Conservation (phyloP, 2,888 invertebrate genomes). For the Seladonia tumulorum region DNA sequence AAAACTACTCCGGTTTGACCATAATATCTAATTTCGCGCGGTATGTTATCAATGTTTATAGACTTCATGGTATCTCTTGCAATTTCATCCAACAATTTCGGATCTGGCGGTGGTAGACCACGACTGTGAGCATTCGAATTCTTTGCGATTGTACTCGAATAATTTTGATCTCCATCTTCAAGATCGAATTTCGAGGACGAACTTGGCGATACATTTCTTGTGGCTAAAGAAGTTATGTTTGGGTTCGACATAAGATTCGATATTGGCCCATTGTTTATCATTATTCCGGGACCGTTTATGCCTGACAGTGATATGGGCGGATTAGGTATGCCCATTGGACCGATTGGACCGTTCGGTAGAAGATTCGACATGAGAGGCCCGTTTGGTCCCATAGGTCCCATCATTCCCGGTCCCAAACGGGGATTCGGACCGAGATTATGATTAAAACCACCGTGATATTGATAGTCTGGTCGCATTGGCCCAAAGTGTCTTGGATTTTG, state of each 20-base stretch:
- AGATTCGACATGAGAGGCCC: slow-evolving; percentile 75
- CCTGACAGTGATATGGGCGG: slow-evolving; percentile 66
- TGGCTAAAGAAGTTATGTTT: slow-evolving; percentile 57
- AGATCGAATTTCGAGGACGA: slow-evolving; percentile 70
- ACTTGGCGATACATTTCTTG: slow-evolving; percentile 73
- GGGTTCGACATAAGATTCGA: slow-evolving; percentile 62
- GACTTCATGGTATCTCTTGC: slow-evolving; percentile 90
- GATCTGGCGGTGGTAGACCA: slow-evolving; percentile 84
- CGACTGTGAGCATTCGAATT: slow-evolving; percentile 66
- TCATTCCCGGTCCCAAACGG: slow-evolving; percentile 76
- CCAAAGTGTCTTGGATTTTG: slow-evolving; percentile 81
- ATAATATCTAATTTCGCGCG: slow-evolving; percentile 94
- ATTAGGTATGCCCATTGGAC: slow-evolving; percentile 72
- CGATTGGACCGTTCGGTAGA: slow-evolving; percentile 73
- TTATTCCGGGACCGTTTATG: slow-evolving; percentile 75
- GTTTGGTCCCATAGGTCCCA: slow-evolving; percentile 77
- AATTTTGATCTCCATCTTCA: slow-evolving; percentile 71
- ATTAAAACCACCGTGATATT: slow-evolving; percentile 79
- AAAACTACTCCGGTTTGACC: slow-evolving; percentile 94
- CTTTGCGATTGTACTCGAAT: slow-evolving; percentile 51
- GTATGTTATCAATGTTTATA: slow-evolving; percentile 92
- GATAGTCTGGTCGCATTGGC: slow-evolving; percentile 81
- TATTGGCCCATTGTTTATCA: slow-evolving; percentile 75
- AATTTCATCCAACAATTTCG: slow-evolving; percentile 85
- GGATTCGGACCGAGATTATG: slow-evolving; percentile 76